These are phyloP conservation scores for Anagyrus pseudococci DNA, from an alignment of 2,888 invertebrate species.

Conservation along the genomic window DNA sequence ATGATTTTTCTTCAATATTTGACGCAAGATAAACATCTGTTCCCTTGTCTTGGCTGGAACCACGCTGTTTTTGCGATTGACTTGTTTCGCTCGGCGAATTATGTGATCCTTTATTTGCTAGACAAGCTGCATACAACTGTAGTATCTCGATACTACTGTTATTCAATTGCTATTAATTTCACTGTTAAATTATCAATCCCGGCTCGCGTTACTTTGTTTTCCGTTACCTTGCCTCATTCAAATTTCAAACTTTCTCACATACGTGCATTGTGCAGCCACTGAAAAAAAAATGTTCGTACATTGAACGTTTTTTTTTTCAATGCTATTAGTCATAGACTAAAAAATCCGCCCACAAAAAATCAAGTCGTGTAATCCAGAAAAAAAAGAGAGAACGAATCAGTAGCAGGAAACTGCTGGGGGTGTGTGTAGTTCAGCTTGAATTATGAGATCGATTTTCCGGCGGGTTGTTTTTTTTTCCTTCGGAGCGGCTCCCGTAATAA, in stretches of 20 bases:
- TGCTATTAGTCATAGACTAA: no score
- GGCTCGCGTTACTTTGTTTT: no score
- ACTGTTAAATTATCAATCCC: no score
- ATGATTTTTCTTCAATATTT: constrained; percentile 28
- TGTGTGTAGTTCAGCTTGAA: constrained; percentile 53
- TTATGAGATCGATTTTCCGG: constrained; percentile 54
- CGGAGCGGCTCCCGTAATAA: constrained; percentile 27
- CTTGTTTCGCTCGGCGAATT: constrained; percentile 31
- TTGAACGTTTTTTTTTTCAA: no score
- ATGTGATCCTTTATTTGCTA: no score
- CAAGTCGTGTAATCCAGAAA: constrained; percentile 26
- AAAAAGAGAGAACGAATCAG: constrained; percentile 47
- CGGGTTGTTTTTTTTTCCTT: constrained; percentile 40
- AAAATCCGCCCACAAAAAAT: constrained; percentile 6
- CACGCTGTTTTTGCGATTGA: constrained; percentile 22
- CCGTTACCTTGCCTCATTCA: not conserved
- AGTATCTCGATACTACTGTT: not conserved
- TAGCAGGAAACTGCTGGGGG: constrained; percentile 41
- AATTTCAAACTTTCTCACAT: not conserved
- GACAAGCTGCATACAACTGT: constrained; percentile 4
- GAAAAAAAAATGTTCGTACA: no score
- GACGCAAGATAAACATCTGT: constrained; percentile 37
- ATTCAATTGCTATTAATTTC: constrained; percentile 8
- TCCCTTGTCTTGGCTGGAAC: not conserved
- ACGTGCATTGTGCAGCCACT: not conserved